Percentiles rank a stretch among this genome's conserved stretches.
Evolutionary conservation across 2,797 vertebrate species (phyloP).

Genomic region (Sebastes hopkinsi): DNA sequence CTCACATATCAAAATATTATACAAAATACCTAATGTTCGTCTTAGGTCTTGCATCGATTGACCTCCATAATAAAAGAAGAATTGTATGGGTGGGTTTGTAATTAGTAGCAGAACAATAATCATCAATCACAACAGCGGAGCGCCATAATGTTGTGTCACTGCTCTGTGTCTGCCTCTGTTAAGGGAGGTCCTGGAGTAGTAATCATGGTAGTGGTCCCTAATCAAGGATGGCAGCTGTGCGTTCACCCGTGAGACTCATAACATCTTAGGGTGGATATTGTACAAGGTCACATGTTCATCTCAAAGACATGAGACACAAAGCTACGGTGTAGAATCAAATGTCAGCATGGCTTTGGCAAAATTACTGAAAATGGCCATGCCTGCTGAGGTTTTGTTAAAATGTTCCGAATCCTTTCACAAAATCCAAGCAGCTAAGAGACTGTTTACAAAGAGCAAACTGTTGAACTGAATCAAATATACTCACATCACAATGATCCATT

Average conservation of each 20-base stretch:
- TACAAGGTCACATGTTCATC: conserved; percentile 41
- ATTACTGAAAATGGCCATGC: not conserved
- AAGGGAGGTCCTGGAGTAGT: conserved; percentile 54
- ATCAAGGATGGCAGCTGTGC: conserved; percentile 74
- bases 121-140: conserved; percentile 63
- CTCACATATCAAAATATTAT: not conserved
- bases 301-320: not conserved
- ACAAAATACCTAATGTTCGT: not conserved
- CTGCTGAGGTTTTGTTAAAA: not conserved
- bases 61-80: not conserved
- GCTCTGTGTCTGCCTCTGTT: conserved; percentile 33
- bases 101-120: conserved; percentile 59
- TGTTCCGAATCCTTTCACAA: not conserved
- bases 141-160: conserved; percentile 34
- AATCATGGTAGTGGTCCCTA: conserved; percentile 78
- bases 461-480: conserved; percentile 48
- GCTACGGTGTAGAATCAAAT: not conserved
- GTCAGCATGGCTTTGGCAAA: not conserved
- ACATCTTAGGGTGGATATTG: conserved; percentile 61
- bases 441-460: not conserved
- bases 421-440: not conserved
- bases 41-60: not conserved
- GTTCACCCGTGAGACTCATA: conserved; percentile 75
- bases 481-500: conserved; percentile 64
- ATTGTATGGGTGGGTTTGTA: conserved; percentile 1